A percentile compares a stretch with the other conserved stretches of the same genome.
Evolutionary conservation across 1,140 invertebrate genomes (phyloP).

Genomic region (Centruroides sculpturatus): DNA sequence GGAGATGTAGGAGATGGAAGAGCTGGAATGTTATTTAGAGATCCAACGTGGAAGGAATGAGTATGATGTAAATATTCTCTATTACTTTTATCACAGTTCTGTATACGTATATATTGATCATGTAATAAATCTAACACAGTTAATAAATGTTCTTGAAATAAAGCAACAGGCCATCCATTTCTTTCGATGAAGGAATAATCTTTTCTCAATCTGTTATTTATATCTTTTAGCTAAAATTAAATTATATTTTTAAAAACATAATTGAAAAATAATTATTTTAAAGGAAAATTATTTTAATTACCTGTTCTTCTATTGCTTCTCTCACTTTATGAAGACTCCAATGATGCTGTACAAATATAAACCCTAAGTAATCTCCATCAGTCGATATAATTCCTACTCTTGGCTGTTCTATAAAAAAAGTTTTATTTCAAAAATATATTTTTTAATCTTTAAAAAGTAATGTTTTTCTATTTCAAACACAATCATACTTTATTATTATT

Average conservation of each 20-base stretch:
- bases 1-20: not conserved
- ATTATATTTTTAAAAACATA: not conserved
- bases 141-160: constrained; percentile 23
- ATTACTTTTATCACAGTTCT: constrained; percentile 2
- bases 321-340: constrained; percentile 19
- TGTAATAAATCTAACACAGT: constrained; percentile 25
- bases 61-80: not conserved
- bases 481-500: too few relatives aligned
- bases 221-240: constrained; percentile 10
- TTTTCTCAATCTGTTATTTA: constrained; percentile 5
- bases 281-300: constrained; percentile 7
- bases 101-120: constrained; percentile 17
- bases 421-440: not conserved
- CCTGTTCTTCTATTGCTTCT: constrained; percentile 21
- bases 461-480: too few relatives aligned
- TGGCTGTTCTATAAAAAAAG: constrained; percentile 21
- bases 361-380: constrained; percentile 21
- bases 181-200: constrained; percentile 25
- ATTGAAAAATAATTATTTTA: not conserved
- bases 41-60: not conserved
- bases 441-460: not conserved
- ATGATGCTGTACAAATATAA: constrained; percentile 23
- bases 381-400: constrained; percentile 23
- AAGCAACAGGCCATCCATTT: constrained; percentile 29
- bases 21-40: not conserved